These are phyloP conservation scores for Hemaris fuciformis DNA, from an alignment of 2,888 invertebrate genomes.

Conservation along the genomic window DNA sequence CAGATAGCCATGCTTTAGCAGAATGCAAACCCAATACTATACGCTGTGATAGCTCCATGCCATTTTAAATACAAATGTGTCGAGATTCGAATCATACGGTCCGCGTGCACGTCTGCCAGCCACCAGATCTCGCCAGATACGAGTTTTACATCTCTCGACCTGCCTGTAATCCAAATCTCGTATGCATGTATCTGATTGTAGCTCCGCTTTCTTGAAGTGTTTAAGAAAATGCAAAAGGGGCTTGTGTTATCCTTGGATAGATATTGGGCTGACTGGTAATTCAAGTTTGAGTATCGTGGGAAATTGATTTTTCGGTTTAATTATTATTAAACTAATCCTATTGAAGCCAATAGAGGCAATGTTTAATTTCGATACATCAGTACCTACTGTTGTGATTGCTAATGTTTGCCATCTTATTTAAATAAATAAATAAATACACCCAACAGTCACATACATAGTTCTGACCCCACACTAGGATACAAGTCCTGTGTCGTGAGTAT, in stretches of 20 bases:
- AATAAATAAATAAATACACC: no score
- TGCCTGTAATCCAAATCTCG: neutral
- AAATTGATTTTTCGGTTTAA: neutral
- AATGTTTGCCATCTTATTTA: no score
- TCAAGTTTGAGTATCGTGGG: no score
- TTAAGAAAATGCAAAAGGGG: neutral
- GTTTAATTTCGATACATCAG: no score
- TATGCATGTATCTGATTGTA: neutral
- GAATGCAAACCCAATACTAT: neutral
- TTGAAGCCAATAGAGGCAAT: no score
- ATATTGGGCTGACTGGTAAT: no score
- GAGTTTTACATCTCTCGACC: conserved; percentile 3
- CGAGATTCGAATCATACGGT: neutral
- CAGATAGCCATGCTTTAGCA: neutral
- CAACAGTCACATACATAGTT: no score
- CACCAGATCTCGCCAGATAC: neutral
- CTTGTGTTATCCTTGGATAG: neutral
- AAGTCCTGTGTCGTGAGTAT: no score
- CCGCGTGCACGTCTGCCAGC: neutral
- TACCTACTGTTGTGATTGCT: no score
- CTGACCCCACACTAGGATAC: no score
- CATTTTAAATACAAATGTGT: conserved; percentile 7
- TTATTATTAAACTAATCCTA: no score
- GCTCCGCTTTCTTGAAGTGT: neutral
- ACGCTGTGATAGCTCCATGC: neutral